Conservation (phyloP, 2,113 vertebrate genomes). For the Protobothrops flavoviridis region DNA sequence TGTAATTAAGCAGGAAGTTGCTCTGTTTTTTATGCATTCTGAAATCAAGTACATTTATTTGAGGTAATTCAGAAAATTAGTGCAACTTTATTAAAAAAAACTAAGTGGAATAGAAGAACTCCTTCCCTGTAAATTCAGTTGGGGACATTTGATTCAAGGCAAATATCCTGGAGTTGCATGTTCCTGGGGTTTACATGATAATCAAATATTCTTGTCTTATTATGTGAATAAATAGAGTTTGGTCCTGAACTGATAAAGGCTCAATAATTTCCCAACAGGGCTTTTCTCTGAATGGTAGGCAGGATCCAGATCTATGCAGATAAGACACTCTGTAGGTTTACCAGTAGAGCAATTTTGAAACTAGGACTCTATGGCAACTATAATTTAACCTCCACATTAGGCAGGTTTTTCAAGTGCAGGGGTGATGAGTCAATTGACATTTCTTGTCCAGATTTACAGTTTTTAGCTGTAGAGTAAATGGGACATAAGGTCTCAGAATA, state of each 20-base stretch:
- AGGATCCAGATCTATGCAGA: neutral
- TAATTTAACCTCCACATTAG: neutral
- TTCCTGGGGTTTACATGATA: neutral
- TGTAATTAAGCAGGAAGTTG: constrained; percentile 30
- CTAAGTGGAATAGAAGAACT: neutral
- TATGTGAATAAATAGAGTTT: neutral
- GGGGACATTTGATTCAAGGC: neutral
- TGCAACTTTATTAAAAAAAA: constrained; percentile 20
- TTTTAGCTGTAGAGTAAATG: constrained; percentile 23
- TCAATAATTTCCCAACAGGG: neutral
- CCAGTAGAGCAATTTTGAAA: neutral
- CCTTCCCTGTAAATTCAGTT: neutral
- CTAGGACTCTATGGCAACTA: neutral
- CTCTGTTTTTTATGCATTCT: constrained; percentile 1
- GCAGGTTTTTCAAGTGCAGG: constrained; percentile 35
- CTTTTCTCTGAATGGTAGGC: neutral
- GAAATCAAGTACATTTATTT: neutral
- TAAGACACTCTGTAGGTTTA: neutral
- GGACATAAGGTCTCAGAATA: constrained; percentile 39
- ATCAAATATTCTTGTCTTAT: neutral
- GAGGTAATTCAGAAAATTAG: constrained; percentile 17
- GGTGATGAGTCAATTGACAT: constrained; percentile 34
- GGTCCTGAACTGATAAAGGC: neutral
- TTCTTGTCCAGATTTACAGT: constrained; percentile 46
- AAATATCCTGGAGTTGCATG: neutral